phyloP scores from a whole-genome alignment of 2,797 vertebrate species.

The Emydoidea blandingii region DNA sequence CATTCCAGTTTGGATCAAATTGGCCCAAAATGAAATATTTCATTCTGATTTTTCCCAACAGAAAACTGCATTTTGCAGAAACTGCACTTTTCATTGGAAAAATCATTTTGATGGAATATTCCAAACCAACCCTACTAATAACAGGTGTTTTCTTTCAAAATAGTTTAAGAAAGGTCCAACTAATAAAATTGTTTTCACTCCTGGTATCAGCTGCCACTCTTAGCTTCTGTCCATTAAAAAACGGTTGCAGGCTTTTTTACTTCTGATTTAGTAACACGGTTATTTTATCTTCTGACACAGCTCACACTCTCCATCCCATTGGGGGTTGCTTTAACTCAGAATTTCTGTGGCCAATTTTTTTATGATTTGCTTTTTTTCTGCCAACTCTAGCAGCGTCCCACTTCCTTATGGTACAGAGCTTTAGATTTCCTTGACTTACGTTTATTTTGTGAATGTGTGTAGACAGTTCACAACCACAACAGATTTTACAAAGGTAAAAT shows the following conservation, averaged over 20 bases:
- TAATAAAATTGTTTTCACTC: neutral
- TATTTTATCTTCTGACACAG: neutral
- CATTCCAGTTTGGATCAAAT: slow-evolving; percentile 52
- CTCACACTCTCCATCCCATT: neutral
- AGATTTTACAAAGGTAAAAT: neutral
- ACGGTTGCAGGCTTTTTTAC: neutral
- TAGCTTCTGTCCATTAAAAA: neutral
- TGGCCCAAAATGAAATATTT: neutral
- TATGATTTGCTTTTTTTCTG: neutral
- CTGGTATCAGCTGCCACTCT: neutral
- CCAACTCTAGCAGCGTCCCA: neutral
- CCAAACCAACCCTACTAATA: neutral
- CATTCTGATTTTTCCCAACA: neutral
- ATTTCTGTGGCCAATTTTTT: neutral
- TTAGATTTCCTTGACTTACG: neutral
- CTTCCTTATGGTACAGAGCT: neutral
- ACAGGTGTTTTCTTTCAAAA: neutral
- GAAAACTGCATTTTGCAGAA: slow-evolving; percentile 36
- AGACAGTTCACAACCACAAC: neutral
- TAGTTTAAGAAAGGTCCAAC: neutral
- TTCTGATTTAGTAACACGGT: neutral
- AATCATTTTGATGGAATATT: neutral
- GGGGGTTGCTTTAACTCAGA: neutral
- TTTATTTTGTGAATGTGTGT: neutral
- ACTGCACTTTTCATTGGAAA: neutral